phyloP scores from a whole-genome alignment of 2,888 invertebrate species.

The Nomada fabriciana region DNA sequence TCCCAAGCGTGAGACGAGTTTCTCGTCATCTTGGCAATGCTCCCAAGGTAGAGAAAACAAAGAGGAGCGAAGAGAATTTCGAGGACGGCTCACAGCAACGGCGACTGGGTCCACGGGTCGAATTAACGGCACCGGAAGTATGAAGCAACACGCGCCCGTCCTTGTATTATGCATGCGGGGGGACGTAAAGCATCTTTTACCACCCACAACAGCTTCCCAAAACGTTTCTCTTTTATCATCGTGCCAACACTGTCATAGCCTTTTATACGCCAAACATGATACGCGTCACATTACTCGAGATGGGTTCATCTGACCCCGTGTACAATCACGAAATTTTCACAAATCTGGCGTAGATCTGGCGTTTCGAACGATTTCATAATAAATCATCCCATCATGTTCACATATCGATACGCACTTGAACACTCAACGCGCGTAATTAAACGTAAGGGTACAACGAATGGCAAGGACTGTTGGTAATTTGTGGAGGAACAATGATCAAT shows the following conservation, averaged over 20 bases:
- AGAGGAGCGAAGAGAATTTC: constrained; percentile 43
- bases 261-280: constrained; percentile 42
- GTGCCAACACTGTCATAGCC: constrained; percentile 46
- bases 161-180: constrained; percentile 60
- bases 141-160: constrained; percentile 50
- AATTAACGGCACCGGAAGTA: constrained; percentile 69
- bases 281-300: constrained; percentile 60
- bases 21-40: constrained; percentile 57
- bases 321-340: constrained; percentile 41
- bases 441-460: no score
- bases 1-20: constrained; percentile 64
- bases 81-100: constrained; percentile 49
- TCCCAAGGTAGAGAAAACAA: constrained; percentile 66
- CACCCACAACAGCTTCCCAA: constrained; percentile 63
- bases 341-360: not conserved
- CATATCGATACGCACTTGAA: no score
- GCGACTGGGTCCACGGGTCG: constrained; percentile 53
- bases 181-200: constrained; percentile 58
- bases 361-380: not conserved
- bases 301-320: constrained; percentile 31
- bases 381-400: no score
- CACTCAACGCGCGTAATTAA: no score
- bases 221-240: constrained; percentile 50
- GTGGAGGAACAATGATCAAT: no score
- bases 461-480: no score